Percentiles rank a stretch among this genome's conserved stretches.
Evolutionary conservation across 2,888 invertebrate species (phyloP).

Genomic region (Lepidocyrtoides sp.): DNA sequence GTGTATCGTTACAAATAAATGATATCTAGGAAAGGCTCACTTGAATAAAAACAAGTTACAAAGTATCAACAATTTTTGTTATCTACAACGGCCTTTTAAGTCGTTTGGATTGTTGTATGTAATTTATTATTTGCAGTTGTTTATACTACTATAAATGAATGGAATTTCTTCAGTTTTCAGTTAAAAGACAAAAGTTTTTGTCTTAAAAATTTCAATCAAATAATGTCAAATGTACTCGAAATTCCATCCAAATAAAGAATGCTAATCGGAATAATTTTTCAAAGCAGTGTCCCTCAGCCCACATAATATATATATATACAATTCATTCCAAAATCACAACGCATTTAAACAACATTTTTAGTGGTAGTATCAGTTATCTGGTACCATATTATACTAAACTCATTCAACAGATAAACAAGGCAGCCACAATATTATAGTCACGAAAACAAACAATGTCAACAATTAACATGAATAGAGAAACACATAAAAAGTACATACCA

Average conservation of each 20-base stretch:
- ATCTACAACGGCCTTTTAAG: not conserved
- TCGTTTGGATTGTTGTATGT: not conserved
- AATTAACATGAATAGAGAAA: not conserved
- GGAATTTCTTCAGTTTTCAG: conserved; percentile 14
- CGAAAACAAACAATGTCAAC: conserved; percentile 6
- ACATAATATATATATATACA: not conserved
- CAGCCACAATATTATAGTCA: conserved; percentile 28
- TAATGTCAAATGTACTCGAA: not conserved
- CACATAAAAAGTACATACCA: conserved; percentile 27
- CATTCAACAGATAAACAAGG: conserved; percentile 11
- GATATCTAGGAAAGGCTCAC: not conserved
- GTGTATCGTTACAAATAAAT: not conserved
- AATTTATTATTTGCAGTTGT: not conserved
- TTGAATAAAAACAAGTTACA: too few relatives aligned
- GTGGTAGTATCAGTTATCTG: not conserved
- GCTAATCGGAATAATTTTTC: not conserved
- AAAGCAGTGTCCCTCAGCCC: conserved; percentile 28
- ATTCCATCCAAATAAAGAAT: conserved; percentile 13
- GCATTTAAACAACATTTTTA: not conserved
- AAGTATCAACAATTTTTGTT: not conserved
- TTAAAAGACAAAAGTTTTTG: too few relatives aligned
- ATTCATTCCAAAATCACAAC: conserved; percentile 20
- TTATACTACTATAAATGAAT: not conserved
- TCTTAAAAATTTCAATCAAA: not conserved
- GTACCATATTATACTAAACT: not conserved